A percentile compares a stretch with the other conserved stretches of the same genome.
Conservation (phyloP, 1,140 invertebrate species). For the Metopolophium dirhodum region DNA sequence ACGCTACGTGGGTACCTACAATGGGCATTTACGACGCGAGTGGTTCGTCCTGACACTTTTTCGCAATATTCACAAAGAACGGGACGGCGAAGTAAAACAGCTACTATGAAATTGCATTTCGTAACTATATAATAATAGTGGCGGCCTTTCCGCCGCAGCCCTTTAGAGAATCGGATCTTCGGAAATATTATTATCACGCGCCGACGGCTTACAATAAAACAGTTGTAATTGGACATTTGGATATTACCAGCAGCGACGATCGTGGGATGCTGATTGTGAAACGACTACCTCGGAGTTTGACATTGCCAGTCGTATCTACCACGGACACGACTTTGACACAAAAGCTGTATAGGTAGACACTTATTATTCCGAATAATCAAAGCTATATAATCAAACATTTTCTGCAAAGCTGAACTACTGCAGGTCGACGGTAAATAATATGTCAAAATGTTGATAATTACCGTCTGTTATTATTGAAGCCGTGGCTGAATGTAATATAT, state of each 20-base stretch:
- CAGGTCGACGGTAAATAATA: neutral
- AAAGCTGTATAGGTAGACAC: neutral
- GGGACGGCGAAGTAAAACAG: too few relatives aligned
- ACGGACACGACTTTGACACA: neutral
- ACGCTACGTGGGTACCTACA: too few relatives aligned
- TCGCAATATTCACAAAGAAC: too few relatives aligned
- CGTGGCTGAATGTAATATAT: neutral
- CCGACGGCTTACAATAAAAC: neutral
- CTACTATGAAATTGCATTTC: too few relatives aligned
- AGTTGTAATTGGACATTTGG: neutral
- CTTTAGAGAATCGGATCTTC: neutral
- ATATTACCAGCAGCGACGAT: neutral
- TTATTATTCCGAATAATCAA: neutral
- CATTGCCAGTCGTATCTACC: neutral
- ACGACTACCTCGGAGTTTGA: neutral
- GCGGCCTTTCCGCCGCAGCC: neutral
- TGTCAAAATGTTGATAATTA: neutral
- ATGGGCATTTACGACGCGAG: neutral
- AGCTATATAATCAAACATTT: neutral
- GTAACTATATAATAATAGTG: neutral
- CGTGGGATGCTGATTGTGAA: neutral
- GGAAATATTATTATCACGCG: neutral
- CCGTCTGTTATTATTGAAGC: too few relatives aligned
- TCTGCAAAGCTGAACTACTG: neutral
- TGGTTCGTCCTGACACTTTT: too few relatives aligned